phyloP scores from a whole-genome alignment of 1,140 invertebrate species.

The Pantala flavescens region DNA sequence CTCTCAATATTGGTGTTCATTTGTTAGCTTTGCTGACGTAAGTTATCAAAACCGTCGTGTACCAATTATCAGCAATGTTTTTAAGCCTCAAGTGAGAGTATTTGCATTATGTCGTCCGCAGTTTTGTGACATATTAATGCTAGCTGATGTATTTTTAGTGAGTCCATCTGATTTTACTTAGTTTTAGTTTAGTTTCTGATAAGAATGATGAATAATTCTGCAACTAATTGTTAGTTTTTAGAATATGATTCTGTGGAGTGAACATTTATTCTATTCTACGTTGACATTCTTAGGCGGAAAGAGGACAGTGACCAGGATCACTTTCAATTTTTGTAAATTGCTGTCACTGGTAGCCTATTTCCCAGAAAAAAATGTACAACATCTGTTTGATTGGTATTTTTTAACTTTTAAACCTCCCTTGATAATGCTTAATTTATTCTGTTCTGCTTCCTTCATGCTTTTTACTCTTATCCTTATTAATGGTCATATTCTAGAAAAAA shows the following conservation, averaged over 20 bases:
- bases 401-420: neutral
- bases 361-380: neutral
- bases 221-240: neutral
- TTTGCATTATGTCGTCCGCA: neutral
- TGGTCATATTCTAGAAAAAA: neutral
- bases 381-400: neutral
- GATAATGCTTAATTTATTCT: neutral
- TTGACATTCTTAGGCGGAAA: neutral
- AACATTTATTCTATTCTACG: neutral
- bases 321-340: neutral
- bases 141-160: neutral
- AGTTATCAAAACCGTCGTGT: neutral
- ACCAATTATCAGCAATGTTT: neutral
- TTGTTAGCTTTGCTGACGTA: neutral
- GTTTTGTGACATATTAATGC: neutral
- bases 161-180: neutral
- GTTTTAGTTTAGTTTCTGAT: neutral
- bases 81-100: neutral
- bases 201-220: neutral
- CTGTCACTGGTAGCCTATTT: neutral
- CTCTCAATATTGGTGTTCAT: neutral
- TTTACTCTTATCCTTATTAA: neutral
- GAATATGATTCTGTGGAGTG: neutral
- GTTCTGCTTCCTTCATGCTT: neutral
- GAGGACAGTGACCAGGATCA: neutral